Conservation (phyloP, 2,113 vertebrate genomes). For the Probosciger aterrimus region DNA sequence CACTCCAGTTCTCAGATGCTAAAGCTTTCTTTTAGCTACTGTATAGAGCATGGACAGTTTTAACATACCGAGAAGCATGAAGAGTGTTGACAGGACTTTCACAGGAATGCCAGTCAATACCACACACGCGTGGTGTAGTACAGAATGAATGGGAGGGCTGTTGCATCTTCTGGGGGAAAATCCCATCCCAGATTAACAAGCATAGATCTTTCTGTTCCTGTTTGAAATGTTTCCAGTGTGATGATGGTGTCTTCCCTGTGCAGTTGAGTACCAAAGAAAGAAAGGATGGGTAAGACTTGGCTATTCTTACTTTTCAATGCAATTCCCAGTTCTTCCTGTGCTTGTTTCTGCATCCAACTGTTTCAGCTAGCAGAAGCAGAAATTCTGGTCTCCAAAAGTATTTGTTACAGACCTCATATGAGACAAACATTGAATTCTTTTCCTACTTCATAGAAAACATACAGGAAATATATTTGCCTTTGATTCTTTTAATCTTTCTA, state of each 20-base stretch:
- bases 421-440: not conserved
- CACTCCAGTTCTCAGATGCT: not conserved
- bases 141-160: not conserved
- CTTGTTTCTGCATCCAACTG: not conserved
- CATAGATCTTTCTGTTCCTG: not conserved
- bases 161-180: not conserved
- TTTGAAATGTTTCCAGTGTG: not conserved
- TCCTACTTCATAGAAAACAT: not conserved
- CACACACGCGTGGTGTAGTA: not conserved
- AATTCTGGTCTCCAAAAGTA: not conserved
- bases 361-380: conserved; percentile 3
- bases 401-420: not conserved
- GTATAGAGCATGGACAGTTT: not conserved
- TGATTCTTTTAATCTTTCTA: not conserved
- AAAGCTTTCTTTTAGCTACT: not conserved
- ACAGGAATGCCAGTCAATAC: not conserved
- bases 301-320: not conserved
- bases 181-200: not conserved
- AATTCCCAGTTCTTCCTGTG: not conserved
- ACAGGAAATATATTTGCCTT: not conserved
- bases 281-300: not conserved
- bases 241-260: not conserved
- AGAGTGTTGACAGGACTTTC: not conserved
- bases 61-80: not conserved
- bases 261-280: not conserved